Conservation (phyloP, 2,797 vertebrate genomes). For the Eleutherodactylus coqui region DNA sequence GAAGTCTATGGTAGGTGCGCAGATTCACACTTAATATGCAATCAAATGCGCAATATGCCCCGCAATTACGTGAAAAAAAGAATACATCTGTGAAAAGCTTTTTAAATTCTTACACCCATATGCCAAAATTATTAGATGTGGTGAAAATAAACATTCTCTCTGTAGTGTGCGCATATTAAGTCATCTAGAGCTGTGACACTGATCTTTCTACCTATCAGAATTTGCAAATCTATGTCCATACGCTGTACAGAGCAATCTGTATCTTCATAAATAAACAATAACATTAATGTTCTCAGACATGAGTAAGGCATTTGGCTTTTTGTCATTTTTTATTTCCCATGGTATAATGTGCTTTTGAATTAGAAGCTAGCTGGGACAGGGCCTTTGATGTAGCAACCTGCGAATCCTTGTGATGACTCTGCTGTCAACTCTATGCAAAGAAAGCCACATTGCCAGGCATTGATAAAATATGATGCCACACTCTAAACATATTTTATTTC, state of each 20-base stretch:
- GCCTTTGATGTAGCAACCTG: constrained; percentile 7
- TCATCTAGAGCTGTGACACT: neutral
- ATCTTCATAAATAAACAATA: constrained; percentile 3
- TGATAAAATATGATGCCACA: constrained; percentile 13
- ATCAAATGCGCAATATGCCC: too few relatives aligned
- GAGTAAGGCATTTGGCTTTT: constrained; percentile 1
- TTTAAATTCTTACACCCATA: too few relatives aligned
- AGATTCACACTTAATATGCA: too few relatives aligned
- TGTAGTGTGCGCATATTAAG: too few relatives aligned
- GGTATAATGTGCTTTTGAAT: neutral
- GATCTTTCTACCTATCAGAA: neutral
- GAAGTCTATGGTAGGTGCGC: too few relatives aligned
- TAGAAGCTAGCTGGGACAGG: neutral
- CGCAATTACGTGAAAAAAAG: too few relatives aligned
- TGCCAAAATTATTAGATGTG: neutral
- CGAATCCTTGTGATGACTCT: neutral
- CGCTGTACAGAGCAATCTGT: neutral
- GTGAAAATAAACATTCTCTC: too few relatives aligned
- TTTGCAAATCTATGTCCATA: constrained; percentile 1
- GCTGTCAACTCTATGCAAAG: constrained; percentile 27
- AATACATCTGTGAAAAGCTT: too few relatives aligned
- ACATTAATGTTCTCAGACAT: neutral
- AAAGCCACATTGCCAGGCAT: neutral
- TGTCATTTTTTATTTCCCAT: neutral
- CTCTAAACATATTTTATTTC: neutral